phyloP scores from a whole-genome alignment of 2,888 invertebrate genomes.

The Lottia gigantea region DNA sequence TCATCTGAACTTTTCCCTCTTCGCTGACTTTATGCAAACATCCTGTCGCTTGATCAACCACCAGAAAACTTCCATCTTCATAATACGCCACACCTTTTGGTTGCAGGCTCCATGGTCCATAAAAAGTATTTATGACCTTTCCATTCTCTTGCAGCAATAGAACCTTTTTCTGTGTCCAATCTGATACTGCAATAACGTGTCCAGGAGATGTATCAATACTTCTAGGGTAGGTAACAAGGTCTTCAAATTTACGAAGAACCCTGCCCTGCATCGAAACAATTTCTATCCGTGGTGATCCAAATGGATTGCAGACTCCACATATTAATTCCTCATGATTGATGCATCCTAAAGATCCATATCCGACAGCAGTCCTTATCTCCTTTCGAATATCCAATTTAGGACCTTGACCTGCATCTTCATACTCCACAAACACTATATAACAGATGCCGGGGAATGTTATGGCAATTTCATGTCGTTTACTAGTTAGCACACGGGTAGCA shows the following conservation, averaged over 20 bases:
- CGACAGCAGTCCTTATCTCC: not conserved
- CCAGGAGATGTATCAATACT: slow-evolving; percentile 7
- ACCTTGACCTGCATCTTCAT: not conserved
- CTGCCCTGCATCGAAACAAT: not conserved
- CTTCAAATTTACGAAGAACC: slow-evolving; percentile 1
- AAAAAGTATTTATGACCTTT: not conserved
- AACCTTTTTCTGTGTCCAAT: slow-evolving; percentile 17
- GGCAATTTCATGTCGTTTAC: not conserved
- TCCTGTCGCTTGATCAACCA: slow-evolving; percentile 13
- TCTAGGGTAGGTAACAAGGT: slow-evolving; percentile 12
- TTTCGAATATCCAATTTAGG: not conserved
- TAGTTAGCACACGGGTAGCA: slow-evolving; percentile 5
- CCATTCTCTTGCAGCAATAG: not conserved
- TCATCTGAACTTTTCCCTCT: not conserved
- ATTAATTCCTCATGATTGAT: not conserved
- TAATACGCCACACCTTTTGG: slow-evolving; percentile 15
- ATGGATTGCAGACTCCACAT: slow-evolving; percentile 12
- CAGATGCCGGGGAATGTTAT: slow-evolving; percentile 7
- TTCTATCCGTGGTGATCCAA: slow-evolving; percentile 13
- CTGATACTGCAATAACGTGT: slow-evolving; percentile 14
- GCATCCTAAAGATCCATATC: slow-evolving; percentile 9
- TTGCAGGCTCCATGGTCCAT: not conserved
- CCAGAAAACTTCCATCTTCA: not conserved
- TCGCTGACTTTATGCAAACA: slow-evolving; percentile 7
- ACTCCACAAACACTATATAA: slow-evolving; percentile 3